Conservation (phyloP, 2,888 invertebrate genomes). For the Sarcophaga caerulescens region DNA sequence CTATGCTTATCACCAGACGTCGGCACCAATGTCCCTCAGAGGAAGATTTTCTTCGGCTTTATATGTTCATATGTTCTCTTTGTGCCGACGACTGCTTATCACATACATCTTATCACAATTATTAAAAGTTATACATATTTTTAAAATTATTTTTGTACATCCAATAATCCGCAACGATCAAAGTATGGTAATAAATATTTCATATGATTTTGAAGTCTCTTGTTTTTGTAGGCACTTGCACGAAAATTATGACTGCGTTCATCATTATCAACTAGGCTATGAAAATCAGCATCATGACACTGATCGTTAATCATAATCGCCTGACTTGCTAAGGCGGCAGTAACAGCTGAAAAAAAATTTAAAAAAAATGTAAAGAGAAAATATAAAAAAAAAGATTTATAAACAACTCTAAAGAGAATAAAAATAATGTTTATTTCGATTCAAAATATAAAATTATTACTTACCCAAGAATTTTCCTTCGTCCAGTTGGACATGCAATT, state of each 20-base stretch:
- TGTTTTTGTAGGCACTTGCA: slow-evolving; percentile 74
- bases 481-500: slow-evolving; percentile 75
- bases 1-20: no score
- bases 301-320: slow-evolving; percentile 78
- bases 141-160: slow-evolving; percentile 58
- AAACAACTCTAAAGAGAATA: no score
- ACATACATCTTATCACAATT: no score
- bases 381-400: no score
- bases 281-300: slow-evolving; percentile 77
- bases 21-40: no score
- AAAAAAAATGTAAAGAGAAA: no score
- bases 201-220: slow-evolving; percentile 73
- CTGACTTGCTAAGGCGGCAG: slow-evolving; percentile 71
- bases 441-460: slow-evolving; percentile 45
- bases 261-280: slow-evolving; percentile 77
- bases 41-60: no score
- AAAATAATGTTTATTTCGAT: neutral
- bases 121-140: neutral
- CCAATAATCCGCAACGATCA: slow-evolving; percentile 76
- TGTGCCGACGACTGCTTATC: no score
- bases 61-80: no score
- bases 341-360: slow-evolving; percentile 71
- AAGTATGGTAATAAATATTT: slow-evolving; percentile 75
- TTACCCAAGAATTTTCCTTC: slow-evolving; percentile 75
- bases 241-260: slow-evolving; percentile 77